Base-by-base conservation (phyloP, 2,797 vertebrate genomes). In the Phoeniculus purpureus region DNA sequence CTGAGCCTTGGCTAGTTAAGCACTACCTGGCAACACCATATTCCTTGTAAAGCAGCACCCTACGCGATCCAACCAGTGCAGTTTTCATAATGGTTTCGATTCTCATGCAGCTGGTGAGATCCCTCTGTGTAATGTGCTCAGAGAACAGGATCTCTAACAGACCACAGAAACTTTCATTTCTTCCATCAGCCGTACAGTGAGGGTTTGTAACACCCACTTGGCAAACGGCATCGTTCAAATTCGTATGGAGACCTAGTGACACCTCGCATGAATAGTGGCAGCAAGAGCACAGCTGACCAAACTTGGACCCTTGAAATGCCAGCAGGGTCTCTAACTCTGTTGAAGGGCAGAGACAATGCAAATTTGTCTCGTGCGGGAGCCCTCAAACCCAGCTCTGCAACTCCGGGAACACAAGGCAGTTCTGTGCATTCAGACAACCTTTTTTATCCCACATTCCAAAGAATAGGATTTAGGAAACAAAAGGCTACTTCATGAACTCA, bases 401-500 rank as follows among this genome's bases (percentile, higher is more conserved):
- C 78, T 93, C 56, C 3, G 54, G 72, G 74, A 77, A 92, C 34
- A 80, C 81, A 81, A 80, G 34, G 65, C 58, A 87, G 77, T 58
- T 82, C 32, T 85, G 55, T 77, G 52, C 1, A 3, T 21, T 50
- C 55, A 48, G 31, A 79, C 72, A 88, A 68, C 29, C 29, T 21
- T 59, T 59, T 55, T 50, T 1, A 65, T 43, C 43, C 43, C 16
- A 58, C 68, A 90, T 87, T 91, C 65, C 64, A 75, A 77, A 87
- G 76, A 74, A 29, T 2, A 70, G 27, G 79, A 55, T 74, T 47
- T 85, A 31, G 20, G 61, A 90, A 76, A 75, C 47, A 93, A 92
- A 88, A 83, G 90, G 64, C 50, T 94, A 47, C 40, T 92, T 93
- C 51, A 90, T 65, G 51, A 93, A 98, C 99, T 97, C 97, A 99